A percentile compares a stretch with the other conserved stretches of the same genome.
Evolutionary conservation across 2,113 vertebrate genomes (phyloP).

Genomic region (Hemiprocne comata): DNA sequence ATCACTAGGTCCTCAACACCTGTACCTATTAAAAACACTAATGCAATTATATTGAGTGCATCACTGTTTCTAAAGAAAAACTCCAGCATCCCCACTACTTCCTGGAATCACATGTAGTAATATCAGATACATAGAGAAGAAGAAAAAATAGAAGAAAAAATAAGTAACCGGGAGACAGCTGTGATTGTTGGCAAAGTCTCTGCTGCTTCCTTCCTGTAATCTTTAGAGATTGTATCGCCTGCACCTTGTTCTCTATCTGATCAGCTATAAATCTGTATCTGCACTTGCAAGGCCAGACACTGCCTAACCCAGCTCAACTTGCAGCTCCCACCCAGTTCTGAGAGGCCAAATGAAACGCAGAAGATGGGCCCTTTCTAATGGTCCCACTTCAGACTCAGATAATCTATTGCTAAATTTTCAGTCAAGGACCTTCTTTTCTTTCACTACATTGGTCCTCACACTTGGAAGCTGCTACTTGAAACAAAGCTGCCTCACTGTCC

Average conservation of each 20-base stretch:
- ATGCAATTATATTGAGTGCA: not conserved
- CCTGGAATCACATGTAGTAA: not conserved
- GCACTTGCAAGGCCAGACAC: not conserved
- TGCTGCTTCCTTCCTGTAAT: not conserved
- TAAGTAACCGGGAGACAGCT: not conserved
- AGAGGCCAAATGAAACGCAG: not conserved
- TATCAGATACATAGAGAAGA: not conserved
- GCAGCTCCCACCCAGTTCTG: not conserved
- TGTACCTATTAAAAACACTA: not conserved
- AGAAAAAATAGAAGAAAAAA: not conserved
- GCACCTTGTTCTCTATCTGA: not conserved
- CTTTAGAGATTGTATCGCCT: not conserved
- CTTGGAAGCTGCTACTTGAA: too few species aligned
- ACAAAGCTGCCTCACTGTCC: not conserved
- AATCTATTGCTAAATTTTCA: not conserved
- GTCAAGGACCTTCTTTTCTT: not conserved
- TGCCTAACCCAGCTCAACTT: not conserved
- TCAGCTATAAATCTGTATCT: not conserved
- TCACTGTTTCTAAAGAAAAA: not conserved
- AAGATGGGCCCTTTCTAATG: not conserved
- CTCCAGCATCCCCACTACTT: not conserved
- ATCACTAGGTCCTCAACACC: not conserved
- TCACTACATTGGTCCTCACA: rapidly evolving
- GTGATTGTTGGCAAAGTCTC: not conserved
- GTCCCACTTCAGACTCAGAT: not conserved